Base-by-base conservation (phyloP, 2,797 vertebrate species). In the Aldrovandia affinis region DNA sequence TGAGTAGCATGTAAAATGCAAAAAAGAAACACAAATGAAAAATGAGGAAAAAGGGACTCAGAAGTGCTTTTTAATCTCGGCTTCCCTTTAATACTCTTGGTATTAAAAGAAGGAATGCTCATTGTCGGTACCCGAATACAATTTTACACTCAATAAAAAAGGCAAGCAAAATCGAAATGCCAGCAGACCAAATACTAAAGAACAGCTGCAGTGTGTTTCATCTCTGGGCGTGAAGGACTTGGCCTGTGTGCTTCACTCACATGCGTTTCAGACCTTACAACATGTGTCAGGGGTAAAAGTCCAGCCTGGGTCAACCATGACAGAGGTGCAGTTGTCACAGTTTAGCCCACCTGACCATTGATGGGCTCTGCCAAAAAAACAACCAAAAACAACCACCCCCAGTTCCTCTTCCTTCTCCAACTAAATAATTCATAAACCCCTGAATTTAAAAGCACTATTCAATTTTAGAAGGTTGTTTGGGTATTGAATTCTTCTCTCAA, bases 121-220 rank as follows among this genome's bases (percentile, higher is more conserved):
- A 80, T 80, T 57, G 47, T 55, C 33, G 39, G 80, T 25, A 28
- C 55, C 80, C 80, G 22, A 68, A 52, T 47, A 68, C 25, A 52
- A 47, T 83, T 55, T 73, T 83, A 44, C 47, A 73, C 50, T 44
- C 30, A 75, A 75, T 83, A 73, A 73, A 83, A n/a, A 83, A 83
- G 28, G 30, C 39, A 68, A 33, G n/a, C 36, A n/a, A 30, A 65
- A 28, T 15, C 59, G 4, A 75, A 30, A 75, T 54, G 65, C 63
- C 50, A 81, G 65, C 28, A 77, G 70, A 42, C 78, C 28, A 70
- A 65, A 33, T 30, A 25, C 39, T 55, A 65, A 80, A 57, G 36
- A 80, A 81, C 50, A 81, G 52, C 33, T 81, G 25, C 50, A 54
- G 15, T 14, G 22, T 22, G 2, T n/a, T 81, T 47, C 52, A 81